These are phyloP conservation scores for Aythya fuligula DNA, from an alignment of 2,797 vertebrate genomes.

Conservation along the genomic window DNA sequence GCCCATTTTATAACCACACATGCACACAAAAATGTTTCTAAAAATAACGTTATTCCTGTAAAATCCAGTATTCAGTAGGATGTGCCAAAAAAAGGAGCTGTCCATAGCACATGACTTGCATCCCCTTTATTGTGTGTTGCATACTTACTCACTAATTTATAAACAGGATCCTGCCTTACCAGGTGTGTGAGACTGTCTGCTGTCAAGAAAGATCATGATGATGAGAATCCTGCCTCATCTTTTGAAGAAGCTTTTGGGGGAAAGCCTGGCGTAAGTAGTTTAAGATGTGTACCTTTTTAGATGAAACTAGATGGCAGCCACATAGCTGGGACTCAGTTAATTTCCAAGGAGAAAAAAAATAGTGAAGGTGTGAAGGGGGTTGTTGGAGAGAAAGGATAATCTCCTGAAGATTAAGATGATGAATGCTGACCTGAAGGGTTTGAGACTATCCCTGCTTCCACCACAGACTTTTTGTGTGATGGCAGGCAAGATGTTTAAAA, in stretches of 20 bases:
- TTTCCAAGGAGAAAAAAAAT: not conserved
- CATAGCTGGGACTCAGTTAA: not conserved
- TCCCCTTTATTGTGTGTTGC: not conserved
- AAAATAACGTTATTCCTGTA: not conserved
- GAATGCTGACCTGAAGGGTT: not conserved
- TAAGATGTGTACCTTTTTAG: not conserved
- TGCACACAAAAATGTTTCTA: not conserved
- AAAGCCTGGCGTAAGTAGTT: not conserved
- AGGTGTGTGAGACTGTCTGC: not conserved
- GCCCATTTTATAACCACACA: not conserved
- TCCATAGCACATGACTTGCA: not conserved
- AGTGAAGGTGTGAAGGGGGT: not conserved
- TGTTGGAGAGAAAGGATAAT: conserved; percentile 6
- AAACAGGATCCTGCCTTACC: conserved; percentile 45
- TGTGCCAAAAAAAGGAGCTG: conserved; percentile 24
- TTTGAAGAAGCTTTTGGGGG: not conserved
- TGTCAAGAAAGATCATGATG: conserved; percentile 33
- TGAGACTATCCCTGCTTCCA: not conserved
- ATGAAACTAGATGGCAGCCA: not conserved
- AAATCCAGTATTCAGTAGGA: not conserved
- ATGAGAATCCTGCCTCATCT: conserved; percentile 12
- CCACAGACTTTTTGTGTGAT: not conserved
- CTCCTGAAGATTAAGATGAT: conserved; percentile 10
- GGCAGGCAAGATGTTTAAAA: not conserved
- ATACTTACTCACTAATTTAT: not conserved